These are phyloP conservation scores for Acanthiza pusilla DNA, from an alignment of 2,797 vertebrate species.

Conservation along the genomic window DNA sequence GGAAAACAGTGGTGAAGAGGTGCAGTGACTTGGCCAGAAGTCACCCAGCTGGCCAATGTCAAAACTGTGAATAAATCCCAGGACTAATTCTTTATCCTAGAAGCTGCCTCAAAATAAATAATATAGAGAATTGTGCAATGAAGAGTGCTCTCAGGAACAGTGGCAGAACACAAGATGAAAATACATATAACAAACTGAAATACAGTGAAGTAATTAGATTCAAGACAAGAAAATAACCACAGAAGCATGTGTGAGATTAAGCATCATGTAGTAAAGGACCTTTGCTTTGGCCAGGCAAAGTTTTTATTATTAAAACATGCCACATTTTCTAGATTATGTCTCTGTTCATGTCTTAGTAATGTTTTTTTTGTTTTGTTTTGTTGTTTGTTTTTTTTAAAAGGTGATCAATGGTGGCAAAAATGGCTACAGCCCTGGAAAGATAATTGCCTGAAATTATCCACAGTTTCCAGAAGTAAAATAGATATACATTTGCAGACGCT, in stretches of 20 bases:
- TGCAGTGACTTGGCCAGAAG: not conserved
- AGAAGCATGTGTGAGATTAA: not conserved
- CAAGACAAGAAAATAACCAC: not conserved
- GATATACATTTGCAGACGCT: not conserved
- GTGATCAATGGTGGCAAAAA: not conserved
- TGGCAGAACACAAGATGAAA: not conserved
- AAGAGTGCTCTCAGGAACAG: not conserved
- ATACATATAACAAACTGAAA: not conserved
- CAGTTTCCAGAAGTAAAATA: not conserved
- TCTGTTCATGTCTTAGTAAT: not conserved
- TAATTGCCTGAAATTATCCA: not conserved
- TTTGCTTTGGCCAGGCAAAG: not conserved
- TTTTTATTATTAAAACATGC: not conserved
- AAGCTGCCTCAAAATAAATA: constrained; percentile 31
- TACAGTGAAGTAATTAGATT: not conserved
- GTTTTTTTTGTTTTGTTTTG: not conserved
- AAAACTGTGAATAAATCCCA: constrained; percentile 35
- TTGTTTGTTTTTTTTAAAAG: not conserved
- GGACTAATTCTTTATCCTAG: constrained; percentile 32
- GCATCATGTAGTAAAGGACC: not conserved
- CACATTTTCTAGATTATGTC: not conserved
- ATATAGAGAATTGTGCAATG: constrained; percentile 20
- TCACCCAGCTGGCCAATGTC: constrained; percentile 6
- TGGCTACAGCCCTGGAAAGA: not conserved
- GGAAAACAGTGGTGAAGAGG: not conserved